Percentiles rank a stretch among this genome's conserved stretches.
These are phyloP conservation scores for Bedellia somnulentella DNA, from an alignment of 2,888 invertebrate genomes.

Conservation along the genomic window DNA sequence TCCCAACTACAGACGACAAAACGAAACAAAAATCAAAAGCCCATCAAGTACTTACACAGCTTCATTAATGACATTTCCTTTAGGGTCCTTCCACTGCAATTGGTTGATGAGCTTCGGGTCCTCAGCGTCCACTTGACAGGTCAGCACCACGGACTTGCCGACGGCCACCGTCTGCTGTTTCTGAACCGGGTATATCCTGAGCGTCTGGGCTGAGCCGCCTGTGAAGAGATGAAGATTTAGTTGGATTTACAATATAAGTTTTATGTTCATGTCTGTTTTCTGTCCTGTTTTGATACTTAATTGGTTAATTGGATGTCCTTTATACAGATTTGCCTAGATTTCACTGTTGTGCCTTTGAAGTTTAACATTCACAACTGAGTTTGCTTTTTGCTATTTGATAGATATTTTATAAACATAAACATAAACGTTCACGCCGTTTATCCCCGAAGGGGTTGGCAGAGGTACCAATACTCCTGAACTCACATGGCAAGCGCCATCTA, in stretches of 20 bases:
- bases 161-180: slow-evolving; percentile 72
- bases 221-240: slow-evolving; percentile 12
- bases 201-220: slow-evolving; percentile 47
- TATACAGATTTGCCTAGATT: too few species aligned
- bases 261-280: background rate
- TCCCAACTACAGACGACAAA: too few species aligned
- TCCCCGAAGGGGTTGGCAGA: too few species aligned
- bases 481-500: too few species aligned
- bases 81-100: slow-evolving; percentile 79
- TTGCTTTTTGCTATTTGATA: too few species aligned
- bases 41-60: slow-evolving; percentile 59
- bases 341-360: too few species aligned
- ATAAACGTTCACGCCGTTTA: too few species aligned
- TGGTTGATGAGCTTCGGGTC: slow-evolving; percentile 69
- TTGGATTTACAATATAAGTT: background rate
- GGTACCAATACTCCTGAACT: too few species aligned
- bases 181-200: slow-evolving; percentile 72
- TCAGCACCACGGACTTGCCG: slow-evolving; percentile 74
- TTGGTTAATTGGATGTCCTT: too few species aligned
- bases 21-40: too few species aligned
- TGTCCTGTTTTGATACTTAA: background rate
- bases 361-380: too few species aligned
- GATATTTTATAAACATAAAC: too few species aligned
- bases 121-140: slow-evolving; percentile 73
- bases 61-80: slow-evolving; percentile 68